These are phyloP conservation scores for Nemoura dubitans DNA, from an alignment of 2,888 invertebrate genomes.

Conservation along the genomic window DNA sequence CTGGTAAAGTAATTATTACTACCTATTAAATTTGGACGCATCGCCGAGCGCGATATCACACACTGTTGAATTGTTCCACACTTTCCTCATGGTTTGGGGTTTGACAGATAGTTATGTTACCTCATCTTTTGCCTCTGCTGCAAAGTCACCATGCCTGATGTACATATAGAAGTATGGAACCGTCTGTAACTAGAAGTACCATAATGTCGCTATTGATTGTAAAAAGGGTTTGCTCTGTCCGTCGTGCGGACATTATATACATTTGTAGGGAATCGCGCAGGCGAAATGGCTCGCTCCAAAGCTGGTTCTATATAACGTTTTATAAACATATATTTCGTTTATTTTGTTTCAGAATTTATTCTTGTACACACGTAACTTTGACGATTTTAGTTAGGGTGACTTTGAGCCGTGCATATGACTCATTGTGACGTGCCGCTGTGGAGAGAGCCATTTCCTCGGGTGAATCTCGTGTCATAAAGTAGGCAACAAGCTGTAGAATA, in stretches of 20 bases:
- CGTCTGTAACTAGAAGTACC: slow-evolving; percentile 46
- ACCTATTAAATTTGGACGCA: neutral
- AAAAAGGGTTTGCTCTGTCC: slow-evolving; percentile 47
- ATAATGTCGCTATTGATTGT: slow-evolving; percentile 48
- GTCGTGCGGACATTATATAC: slow-evolving; percentile 48
- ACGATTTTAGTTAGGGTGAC: neutral
- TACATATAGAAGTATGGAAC: slow-evolving; percentile 49
- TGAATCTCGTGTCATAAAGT: slow-evolving; percentile 43
- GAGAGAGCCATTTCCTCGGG: slow-evolving; percentile 35
- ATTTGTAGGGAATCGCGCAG: slow-evolving; percentile 42
- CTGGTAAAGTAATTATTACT: neutral
- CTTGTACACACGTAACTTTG: slow-evolving; percentile 22
- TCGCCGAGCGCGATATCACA: neutral
- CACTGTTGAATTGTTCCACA: neutral
- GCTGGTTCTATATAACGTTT: neutral
- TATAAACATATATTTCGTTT: neutral
- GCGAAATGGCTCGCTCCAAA: slow-evolving; percentile 40
- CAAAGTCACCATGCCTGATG: slow-evolving; percentile 49
- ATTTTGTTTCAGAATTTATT: slow-evolving; percentile 28
- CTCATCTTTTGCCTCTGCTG: slow-evolving; percentile 48
- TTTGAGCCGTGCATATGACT: neutral
- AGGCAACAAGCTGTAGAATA: slow-evolving; percentile 49
- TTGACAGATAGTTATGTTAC: slow-evolving; percentile 47
- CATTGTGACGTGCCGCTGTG: slow-evolving; percentile 28
- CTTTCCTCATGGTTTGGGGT: slow-evolving; percentile 24